A percentile compares a stretch with the other conserved stretches of the same genome.
Evolutionary conservation across 2,888 invertebrate genomes (phyloP).

Genomic region (Hecatera dysodea): DNA sequence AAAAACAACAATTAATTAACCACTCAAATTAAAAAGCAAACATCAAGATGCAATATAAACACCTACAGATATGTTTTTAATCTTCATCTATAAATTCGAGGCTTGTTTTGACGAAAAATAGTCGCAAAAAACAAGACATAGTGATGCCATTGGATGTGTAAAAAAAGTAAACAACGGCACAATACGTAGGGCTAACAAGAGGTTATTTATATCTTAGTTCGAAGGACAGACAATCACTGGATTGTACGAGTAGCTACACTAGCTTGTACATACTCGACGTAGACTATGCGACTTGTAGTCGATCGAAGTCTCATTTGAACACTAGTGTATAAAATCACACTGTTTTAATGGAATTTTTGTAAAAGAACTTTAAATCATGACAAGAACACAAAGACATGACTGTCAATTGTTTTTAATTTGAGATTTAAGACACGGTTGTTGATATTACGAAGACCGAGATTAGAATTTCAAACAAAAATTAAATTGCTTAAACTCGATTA

Average conservation of each 20-base stretch:
- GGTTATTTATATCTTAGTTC: conserved; percentile 81
- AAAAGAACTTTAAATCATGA: too few species aligned
- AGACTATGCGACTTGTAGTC: conserved; percentile 30
- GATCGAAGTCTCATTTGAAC: conserved; percentile 14
- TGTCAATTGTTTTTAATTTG: conserved; percentile 6
- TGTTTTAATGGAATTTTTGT: conserved; percentile 11
- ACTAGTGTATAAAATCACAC: not conserved
- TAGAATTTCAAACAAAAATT: not conserved
- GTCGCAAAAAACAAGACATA: conserved; percentile 21
- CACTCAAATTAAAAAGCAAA: not conserved
- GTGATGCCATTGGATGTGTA: conserved; percentile 69
- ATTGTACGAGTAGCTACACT: conserved; percentile 19
- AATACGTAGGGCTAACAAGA: conserved; percentile 75
- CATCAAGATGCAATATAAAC: not conserved
- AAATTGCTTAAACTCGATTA: not conserved
- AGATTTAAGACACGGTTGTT: too few species aligned
- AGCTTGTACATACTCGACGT: conserved; percentile 33
- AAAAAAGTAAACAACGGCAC: conserved; percentile 76
- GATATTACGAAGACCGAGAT: too few species aligned
- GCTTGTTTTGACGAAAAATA: conserved; percentile 21
- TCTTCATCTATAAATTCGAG: conserved; percentile 13
- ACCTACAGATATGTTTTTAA: not conserved
- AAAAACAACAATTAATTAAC: not conserved
- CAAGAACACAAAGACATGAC: not conserved
- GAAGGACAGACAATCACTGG: conserved; percentile 89